These are phyloP conservation scores for Pterophyllum scalare DNA, from an alignment of 2,113 vertebrate genomes.

Conservation along the genomic window DNA sequence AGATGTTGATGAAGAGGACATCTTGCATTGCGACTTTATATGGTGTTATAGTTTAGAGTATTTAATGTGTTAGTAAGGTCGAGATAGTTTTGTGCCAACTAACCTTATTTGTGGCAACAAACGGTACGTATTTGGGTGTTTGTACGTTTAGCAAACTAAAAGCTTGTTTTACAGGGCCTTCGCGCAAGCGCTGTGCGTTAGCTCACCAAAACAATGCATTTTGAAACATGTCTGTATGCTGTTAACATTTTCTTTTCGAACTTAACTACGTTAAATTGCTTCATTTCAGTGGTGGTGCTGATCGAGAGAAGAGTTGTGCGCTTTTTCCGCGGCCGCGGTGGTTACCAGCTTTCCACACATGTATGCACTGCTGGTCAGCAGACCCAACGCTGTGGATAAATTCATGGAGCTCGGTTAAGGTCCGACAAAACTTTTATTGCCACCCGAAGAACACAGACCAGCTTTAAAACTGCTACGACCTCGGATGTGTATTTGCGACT, in stretches of 20 bases:
- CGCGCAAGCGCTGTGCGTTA: neutral
- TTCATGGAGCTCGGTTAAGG: slow-evolving; percentile 71
- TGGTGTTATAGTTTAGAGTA: neutral
- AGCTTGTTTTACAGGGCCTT: neutral
- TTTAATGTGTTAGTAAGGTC: neutral
- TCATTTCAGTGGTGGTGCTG: neutral
- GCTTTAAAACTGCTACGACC: neutral
- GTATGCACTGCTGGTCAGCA: slow-evolving; percentile 4
- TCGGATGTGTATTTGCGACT: neutral
- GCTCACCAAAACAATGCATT: neutral
- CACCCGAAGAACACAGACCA: neutral
- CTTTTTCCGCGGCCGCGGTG: neutral
- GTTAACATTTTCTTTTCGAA: no score
- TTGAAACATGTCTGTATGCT: rapidly evolving
- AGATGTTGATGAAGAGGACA: slow-evolving; percentile 20
- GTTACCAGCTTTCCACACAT: slow-evolving; percentile 22
- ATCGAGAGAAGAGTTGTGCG: rapidly evolving
- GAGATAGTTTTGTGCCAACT: neutral
- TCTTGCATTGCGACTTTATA: neutral
- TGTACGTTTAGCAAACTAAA: neutral
- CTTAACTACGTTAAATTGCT: neutral
- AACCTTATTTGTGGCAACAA: neutral
- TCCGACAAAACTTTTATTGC: neutral
- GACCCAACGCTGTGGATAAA: slow-evolving; percentile 42
- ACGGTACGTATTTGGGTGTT: neutral